Evolutionary conservation across 2,888 invertebrate species (phyloP).

Genomic region (Chorisops tibialis): DNA sequence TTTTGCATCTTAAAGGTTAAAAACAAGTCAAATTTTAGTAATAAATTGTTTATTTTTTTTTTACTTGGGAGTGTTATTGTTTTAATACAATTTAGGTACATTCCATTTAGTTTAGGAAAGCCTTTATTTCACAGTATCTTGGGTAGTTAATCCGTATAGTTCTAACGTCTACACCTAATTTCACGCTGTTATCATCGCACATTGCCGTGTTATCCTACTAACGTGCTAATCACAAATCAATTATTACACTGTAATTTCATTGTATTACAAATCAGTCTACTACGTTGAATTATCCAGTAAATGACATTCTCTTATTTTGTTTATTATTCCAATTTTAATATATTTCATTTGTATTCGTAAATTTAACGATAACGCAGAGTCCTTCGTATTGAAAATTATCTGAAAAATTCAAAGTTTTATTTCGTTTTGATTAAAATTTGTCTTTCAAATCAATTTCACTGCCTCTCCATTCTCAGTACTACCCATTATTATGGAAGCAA

Average conservation of each 20-base stretch:
- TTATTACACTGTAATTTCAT: not conserved
- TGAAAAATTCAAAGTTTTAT: constrained; percentile 20
- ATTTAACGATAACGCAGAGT: constrained; percentile 20
- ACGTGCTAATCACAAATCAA: no score
- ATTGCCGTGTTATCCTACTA: no score
- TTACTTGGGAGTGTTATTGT: no score
- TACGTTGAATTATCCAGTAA: not conserved
- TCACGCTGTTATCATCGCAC: no score
- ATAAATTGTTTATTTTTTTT: no score
- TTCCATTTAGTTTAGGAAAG: no score
- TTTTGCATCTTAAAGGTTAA: no score
- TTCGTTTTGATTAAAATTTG: constrained; percentile 9
- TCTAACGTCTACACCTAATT: no score
- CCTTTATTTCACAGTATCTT: no score
- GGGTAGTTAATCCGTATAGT: no score
- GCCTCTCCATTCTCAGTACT: not conserved
- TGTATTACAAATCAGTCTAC: not conserved
- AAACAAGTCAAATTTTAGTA: no score
- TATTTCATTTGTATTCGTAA: constrained; percentile 21
- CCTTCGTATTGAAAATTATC: constrained; percentile 16
- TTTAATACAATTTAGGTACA: no score
- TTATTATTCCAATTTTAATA: not conserved
- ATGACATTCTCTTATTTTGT: not conserved
- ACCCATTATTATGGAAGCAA: not conserved
- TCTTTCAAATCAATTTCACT: constrained; percentile 8